Conservation (phyloP, 2,888 invertebrate species). For the Pardosa pseudoannulata region DNA sequence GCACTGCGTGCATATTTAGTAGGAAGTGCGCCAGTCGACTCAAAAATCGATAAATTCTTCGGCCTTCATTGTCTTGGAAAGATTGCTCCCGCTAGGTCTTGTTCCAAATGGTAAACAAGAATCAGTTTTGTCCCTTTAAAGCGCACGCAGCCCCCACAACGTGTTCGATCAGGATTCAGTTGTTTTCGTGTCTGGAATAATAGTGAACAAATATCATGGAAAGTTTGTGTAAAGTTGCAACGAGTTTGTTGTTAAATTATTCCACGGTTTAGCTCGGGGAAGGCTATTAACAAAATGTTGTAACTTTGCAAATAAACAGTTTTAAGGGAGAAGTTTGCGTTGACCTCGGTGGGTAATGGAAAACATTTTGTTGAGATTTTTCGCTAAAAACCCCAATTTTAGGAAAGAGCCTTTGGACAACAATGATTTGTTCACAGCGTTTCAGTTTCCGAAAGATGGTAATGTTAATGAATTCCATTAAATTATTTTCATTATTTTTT, state of each 20-base stretch:
- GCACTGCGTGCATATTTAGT: neutral
- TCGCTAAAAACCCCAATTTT: too few relatives aligned
- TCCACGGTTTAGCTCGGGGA: too few relatives aligned
- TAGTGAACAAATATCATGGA: neutral
- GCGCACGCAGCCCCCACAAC: neutral
- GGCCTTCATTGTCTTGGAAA: neutral
- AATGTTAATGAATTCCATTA: too few relatives aligned
- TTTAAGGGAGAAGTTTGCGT: too few relatives aligned
- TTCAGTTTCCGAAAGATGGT: too few relatives aligned
- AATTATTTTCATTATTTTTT: too few relatives aligned
- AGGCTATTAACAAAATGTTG: too few relatives aligned
- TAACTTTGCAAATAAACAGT: too few relatives aligned
- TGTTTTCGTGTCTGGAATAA: neutral
- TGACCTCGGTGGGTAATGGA: too few relatives aligned
- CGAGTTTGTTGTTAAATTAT: neutral
- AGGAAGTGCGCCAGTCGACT: neutral
- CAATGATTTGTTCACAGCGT: too few relatives aligned
- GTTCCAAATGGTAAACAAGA: neutral
- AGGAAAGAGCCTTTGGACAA: too few relatives aligned
- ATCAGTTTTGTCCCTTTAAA: neutral
- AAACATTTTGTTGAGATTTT: too few relatives aligned
- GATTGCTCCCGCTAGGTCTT: neutral
- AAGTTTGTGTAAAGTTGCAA: neutral
- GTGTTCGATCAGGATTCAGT: neutral
- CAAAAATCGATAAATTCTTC: slow-evolving; percentile 1